Percentiles rank a stretch among this genome's conserved stretches.
phyloP scores from a whole-genome alignment of 2,888 invertebrate species.

The Stenolophus ochropezus region DNA sequence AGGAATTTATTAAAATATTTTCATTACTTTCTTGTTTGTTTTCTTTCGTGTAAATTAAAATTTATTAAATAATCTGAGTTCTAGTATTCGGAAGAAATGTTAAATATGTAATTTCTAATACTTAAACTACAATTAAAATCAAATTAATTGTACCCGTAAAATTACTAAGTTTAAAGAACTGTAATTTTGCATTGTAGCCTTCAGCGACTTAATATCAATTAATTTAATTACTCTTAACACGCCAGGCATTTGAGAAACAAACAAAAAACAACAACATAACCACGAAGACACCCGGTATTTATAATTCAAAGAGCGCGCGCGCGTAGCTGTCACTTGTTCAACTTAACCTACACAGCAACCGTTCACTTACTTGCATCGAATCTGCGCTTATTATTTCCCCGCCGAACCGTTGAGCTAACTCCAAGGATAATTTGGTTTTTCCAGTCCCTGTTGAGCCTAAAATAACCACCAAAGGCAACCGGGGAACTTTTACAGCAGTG shows the following conservation, averaged over 20 bases:
- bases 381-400: slow-evolving; percentile 98
- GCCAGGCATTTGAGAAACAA: neutral
- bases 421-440: slow-evolving; percentile 96
- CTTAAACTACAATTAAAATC: slow-evolving; percentile 16
- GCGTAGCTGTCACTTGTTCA: slow-evolving; percentile 24
- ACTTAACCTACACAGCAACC: slow-evolving; percentile 5
- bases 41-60: neutral
- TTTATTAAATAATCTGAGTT: slow-evolving; percentile 14
- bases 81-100: slow-evolving; percentile 4
- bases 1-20: neutral
- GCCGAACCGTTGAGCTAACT: slow-evolving; percentile 88
- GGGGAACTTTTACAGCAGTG: slow-evolving; percentile 50
- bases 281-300: slow-evolving; percentile 9
- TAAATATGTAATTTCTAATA: slow-evolving; percentile 25
- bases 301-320: slow-evolving; percentile 14
- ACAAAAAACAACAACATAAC: neutral
- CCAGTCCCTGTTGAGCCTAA: slow-evolving; percentile 98
- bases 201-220: slow-evolving; percentile 6
- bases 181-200: neutral
- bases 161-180: neutral
- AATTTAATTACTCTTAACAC: slow-evolving; percentile 23
- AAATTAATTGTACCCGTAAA: slow-evolving; percentile 19
- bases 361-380: slow-evolving; percentile 92
- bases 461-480: slow-evolving; percentile 88
- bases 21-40: neutral